Evolutionary conservation across 2,888 invertebrate genomes (phyloP), one percentile per base, ranked within the genome.

Genomic region (Anodontia alba): DNA sequence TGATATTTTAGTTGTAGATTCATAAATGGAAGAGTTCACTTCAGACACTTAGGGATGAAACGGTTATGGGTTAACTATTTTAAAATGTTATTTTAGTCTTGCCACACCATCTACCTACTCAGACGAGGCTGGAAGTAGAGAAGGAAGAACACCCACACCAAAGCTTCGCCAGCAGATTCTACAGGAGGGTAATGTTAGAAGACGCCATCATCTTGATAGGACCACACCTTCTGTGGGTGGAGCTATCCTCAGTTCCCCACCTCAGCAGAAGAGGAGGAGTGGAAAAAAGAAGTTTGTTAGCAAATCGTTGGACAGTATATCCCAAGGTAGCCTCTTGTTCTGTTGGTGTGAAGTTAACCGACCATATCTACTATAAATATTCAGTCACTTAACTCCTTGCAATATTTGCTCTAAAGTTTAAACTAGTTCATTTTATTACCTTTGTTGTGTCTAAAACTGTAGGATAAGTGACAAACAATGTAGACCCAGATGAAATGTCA

Each of bases 181-280:
- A 62, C 29, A 72, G 33, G 73, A 84, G 29, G 57, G 76, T 1
- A 73, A 80, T 20, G 81, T 83, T 33, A 73, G 70, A 38, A 76
- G 72, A 29, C 84, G 93, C 17, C 93, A 94, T 68, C 93, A 94
- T 83, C 86, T 94, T 26, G 94, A 94, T 86, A 82, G 89, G 10
- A 94, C 94, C 69, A 94, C 94, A 17, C 94, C 94, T n/a, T 83
- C 90, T 67, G 88, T 91, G n/a, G 93, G 93, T 10, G 93, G 93
- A 15, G 91, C 93, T 26, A 71, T 94, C 8, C 86, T 94, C n/a
- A 89, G 92, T 0, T 87, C 90, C 17, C 91, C 92, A 20, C 87
- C 88, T 1, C 73, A 83, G 57, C 76, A 26, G 20, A 83, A 78
- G 78, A 85, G 80, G 78, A 66, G 73, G 72, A 77, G 78, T n/a